Percentiles rank a stretch among this genome's conserved stretches.
Conservation (phyloP, 2,113 vertebrate genomes). For the Mus pahari region DNA sequence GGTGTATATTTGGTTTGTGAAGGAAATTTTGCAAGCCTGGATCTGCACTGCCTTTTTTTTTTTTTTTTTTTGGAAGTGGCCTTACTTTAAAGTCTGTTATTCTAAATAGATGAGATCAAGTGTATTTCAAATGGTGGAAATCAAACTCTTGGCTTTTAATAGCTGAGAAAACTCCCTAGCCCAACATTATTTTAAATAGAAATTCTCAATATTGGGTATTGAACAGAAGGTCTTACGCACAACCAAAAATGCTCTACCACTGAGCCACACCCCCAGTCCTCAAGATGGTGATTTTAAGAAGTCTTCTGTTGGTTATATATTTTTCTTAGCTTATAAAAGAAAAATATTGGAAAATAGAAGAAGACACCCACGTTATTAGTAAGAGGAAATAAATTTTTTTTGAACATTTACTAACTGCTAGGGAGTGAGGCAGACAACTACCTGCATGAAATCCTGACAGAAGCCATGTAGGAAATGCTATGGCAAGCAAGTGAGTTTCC, state of each 20-base stretch:
- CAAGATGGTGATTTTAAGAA: conserved; percentile 16
- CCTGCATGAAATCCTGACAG: background rate
- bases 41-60: background rate
- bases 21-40: background rate
- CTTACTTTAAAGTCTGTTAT: conserved; percentile 3
- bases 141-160: background rate
- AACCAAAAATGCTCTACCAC: background rate
- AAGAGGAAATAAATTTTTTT: conserved; percentile 29
- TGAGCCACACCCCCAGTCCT: background rate
- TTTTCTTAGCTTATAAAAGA: conserved; percentile 4
- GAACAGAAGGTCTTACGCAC: background rate
- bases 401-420: background rate
- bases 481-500: no score
- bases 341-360: background rate
- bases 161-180: background rate
- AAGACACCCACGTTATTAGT: background rate
- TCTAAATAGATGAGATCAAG: background rate
- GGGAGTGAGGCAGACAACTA: background rate
- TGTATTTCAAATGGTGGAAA: background rate
- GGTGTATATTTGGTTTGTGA: background rate
- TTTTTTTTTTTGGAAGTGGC: background rate
- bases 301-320: background rate
- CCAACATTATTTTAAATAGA: background rate
- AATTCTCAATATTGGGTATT: background rate
- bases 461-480: no score